Base-by-base conservation (phyloP, 2,888 invertebrate genomes). In the Chironomus tentans region DNA sequence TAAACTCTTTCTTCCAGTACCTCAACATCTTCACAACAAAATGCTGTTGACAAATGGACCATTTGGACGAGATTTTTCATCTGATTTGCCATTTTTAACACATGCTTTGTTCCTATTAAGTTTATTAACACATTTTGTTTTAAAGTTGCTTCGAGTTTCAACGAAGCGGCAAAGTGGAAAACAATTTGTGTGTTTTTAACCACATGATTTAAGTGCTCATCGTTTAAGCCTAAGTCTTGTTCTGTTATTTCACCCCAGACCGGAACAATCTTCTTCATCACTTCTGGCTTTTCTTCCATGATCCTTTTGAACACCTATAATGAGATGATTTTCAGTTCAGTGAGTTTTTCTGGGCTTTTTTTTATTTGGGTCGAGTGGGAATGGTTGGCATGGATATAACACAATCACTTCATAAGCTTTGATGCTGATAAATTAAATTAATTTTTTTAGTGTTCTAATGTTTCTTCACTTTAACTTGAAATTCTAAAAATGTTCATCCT, bases 41-140 rank as follows among this genome's bases (percentile, higher is more conserved):
- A 98, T 0, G 98, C 97, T 0, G 98, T 98, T 5, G 97, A 97
- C n/a, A 97, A 87, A 82, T 98, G 96, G 5, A 98, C 87, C 78
- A 95, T 90, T 0, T 90, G 89, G 79, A 87, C 86, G 24, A 98
- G 85, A 10, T 92, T 88, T 79, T 89, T 90, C 85, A 97, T 93
- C 77, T 88, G 85, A 81, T 90, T 92, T 78, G 91, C 91, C 15
- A 97, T 83, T 22, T 91, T 88, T 38, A 98, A 83, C 47, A 96
- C 88, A 78, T 92, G 87, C 78, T 90, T 86, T 0, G 97, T 96
- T 68, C 95, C 97, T 69, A 89, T 87, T 4, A 95, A 92, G 84
- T 98, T 98, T 91, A 96, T 93, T 79, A 92, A 91, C 48, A 97
- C 87, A 0, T 97, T 94, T 79, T 94, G 91, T 82, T 91, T 92